Evolutionary conservation across 2,888 invertebrate genomes (phyloP), one percentile per base, ranked within the genome.

Genomic region (Lasioglossum leucozonium): DNA sequence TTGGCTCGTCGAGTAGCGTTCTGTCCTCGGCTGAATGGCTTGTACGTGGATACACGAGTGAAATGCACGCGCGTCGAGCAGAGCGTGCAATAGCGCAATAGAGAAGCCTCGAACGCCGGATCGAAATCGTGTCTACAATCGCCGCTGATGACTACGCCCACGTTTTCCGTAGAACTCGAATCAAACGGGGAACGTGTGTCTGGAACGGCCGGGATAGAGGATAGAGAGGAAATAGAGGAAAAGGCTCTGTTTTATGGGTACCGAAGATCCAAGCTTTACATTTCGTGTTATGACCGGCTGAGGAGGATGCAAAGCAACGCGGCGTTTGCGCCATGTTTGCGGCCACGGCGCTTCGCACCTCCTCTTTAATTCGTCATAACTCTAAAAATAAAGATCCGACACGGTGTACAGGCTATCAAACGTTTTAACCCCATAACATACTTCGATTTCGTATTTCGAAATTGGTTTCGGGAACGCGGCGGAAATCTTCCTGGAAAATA

Each of bases 1-100:
- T 84, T 80, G 44, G 37, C 73, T 30, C n/a, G 67, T 30, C 40
- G 47, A 74, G 30, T 73, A 44, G 62, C 40, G 44, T 34, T 51
- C 13, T 37, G 13, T 67, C 40, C 72, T 34, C 78, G 40, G 65
- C 44, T 65, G 44, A n/a, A 69, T 22, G n/a, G 72, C 44, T 55
- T 37, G 22, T 67, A 37, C 11, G n/a, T n/a, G 22, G 37, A 67
- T 67, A 22, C 67, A 11, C 67, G 67, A 22, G 22, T 10, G 67
- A 67, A 67, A 67, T 67, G 37, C 34, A 67, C 67, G 34, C 34
- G 34, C 34, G 67, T 67, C 65, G 16, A 65, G 37, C 51, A 51
- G 22, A 10, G 22, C 34, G 22, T 34, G 34, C 65, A 67, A 67
- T 67, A n/a, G 67, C 2, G 67, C 22, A 22, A 18, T 18, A 67